A percentile compares a stretch with the other conserved stretches of the same genome.
Evolutionary conservation across 64 coral and sea anemone species (phyloP).

Genomic region (Catalaphyllia jardinei): DNA sequence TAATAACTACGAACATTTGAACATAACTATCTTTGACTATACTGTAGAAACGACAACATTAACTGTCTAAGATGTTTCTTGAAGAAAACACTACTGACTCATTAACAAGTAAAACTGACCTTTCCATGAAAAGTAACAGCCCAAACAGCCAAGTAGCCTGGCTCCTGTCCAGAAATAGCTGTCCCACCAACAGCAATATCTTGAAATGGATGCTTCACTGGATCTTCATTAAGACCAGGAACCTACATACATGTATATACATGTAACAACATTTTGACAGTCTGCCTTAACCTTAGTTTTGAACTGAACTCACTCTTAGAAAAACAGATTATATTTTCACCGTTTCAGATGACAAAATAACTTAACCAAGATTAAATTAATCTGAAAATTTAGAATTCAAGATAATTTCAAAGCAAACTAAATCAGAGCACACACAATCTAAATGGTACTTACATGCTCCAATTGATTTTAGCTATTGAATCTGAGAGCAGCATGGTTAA

Average conservation of each 20-base stretch:
- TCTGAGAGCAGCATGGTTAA: no score
- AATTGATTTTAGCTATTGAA: neutral
- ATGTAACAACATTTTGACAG: neutral
- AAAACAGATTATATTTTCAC: no score
- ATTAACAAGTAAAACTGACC: conserved; percentile 17
- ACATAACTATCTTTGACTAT: no score
- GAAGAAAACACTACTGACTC: neutral
- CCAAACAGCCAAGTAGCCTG: conserved; percentile 89
- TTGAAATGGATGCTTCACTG: conserved; percentile 83
- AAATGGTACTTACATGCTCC: neutral
- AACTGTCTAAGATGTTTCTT: neutral
- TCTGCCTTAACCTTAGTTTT: neutral
- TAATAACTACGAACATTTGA: no score
- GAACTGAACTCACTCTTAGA: no score
- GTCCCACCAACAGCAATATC: conserved; percentile 91
- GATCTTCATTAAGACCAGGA: conserved; percentile 69
- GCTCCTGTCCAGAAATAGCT: conserved; percentile 76
- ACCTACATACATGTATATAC: no score
- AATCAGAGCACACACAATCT: neutral
- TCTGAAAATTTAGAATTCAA: no score
- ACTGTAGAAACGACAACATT: no score
- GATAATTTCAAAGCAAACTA: no score
- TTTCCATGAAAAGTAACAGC: conserved; percentile 93
- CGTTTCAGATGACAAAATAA: no score
- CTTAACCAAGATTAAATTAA: no score